phyloP scores from a whole-genome alignment of 2,113 vertebrate genomes.

The Tyrannus savana region DNA sequence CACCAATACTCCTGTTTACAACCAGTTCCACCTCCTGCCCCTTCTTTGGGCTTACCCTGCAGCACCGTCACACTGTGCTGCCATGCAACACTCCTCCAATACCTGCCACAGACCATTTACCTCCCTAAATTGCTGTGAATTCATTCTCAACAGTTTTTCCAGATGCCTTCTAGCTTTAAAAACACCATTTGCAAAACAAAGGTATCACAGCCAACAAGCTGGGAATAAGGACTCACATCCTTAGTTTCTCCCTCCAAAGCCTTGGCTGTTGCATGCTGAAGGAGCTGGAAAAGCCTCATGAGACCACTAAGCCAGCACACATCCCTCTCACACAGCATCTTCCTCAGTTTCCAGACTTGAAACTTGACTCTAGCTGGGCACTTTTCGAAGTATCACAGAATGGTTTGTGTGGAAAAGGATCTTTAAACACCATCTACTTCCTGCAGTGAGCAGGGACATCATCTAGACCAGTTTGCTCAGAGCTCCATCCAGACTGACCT shows the following conservation, averaged over 20 bases:
- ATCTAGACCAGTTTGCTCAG: neutral
- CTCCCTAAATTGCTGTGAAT: neutral
- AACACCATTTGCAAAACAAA: neutral
- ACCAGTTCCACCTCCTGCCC: neutral
- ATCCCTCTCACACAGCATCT: rapidly evolving
- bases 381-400: neutral
- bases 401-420: neutral
- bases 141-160: neutral
- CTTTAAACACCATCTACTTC: neutral
- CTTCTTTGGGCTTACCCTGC: neutral
- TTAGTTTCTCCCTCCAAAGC: neutral
- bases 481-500: neutral
- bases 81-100: neutral
- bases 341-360: neutral
- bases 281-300: neutral
- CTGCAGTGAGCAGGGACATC: neutral
- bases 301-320: neutral
- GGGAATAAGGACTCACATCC: neutral
- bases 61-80: rapidly evolving
- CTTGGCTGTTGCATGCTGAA: neutral
- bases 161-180: neutral
- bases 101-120: neutral
- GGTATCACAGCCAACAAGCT: neutral
- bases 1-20: neutral
- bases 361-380: neutral